phyloP scores from a whole-genome alignment of 2,113 vertebrate species.

The Prunella himalayana region DNA sequence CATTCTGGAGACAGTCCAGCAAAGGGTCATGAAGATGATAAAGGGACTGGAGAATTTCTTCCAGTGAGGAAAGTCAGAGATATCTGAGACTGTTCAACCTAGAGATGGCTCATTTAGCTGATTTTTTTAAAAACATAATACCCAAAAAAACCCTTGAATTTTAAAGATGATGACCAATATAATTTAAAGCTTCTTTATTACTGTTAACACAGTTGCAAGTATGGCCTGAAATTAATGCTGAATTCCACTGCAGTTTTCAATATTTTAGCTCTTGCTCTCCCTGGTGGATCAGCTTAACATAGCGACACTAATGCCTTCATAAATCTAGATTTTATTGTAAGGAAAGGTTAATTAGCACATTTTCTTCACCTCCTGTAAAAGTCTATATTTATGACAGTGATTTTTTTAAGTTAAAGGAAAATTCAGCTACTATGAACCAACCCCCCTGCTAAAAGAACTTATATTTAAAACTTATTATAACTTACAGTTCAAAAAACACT shows the following conservation, averaged over 20 bases:
- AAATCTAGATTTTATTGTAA: conserved; percentile 19
- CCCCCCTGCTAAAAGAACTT: background rate
- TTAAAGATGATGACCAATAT: background rate
- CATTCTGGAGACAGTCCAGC: background rate
- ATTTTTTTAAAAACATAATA: background rate
- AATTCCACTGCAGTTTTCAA: background rate
- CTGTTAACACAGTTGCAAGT: background rate
- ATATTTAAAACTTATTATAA: background rate
- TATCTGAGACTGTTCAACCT: background rate
- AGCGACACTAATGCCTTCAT: background rate
- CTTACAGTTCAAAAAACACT: background rate
- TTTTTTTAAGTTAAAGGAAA: background rate
- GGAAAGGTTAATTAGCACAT: conserved; percentile 11
- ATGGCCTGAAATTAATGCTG: background rate
- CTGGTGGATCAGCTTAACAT: background rate
- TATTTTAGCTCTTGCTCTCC: conserved; percentile 17
- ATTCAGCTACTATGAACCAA: background rate
- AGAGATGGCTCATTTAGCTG: background rate
- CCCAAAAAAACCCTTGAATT: background rate
- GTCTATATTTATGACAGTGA: background rate
- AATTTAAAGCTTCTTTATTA: background rate
- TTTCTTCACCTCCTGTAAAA: background rate
- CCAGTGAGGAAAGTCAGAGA: background rate
- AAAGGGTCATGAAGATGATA: background rate
- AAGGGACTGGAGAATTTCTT: background rate